These are phyloP conservation scores for Stigmatopora nigra DNA, from an alignment of 2,113 vertebrate genomes.

Conservation along the genomic window DNA sequence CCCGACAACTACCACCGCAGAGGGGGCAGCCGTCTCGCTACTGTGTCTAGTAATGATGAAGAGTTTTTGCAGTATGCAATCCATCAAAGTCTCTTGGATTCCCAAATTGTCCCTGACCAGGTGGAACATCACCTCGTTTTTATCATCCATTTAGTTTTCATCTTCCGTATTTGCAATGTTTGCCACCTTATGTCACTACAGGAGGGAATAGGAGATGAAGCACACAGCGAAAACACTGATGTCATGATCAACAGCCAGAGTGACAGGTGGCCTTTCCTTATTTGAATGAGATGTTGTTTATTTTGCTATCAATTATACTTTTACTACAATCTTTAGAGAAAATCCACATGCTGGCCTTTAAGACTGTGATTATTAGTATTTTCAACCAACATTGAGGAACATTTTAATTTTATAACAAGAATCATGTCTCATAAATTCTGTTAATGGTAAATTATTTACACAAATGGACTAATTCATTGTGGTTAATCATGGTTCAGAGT, in stretches of 20 bases:
- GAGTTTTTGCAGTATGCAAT: constrained; percentile 97
- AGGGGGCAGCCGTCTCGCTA: constrained; percentile 75
- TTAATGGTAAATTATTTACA: too few species aligned
- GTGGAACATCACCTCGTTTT: constrained; percentile 25
- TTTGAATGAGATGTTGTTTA: too few species aligned
- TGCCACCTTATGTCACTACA: constrained; percentile 40
- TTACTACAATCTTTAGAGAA: too few species aligned
- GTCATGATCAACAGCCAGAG: constrained; percentile 73
- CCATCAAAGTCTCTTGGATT: constrained; percentile 90
- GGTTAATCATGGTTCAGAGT: too few species aligned
- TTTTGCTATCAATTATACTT: too few species aligned
- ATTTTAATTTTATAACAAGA: too few species aligned
- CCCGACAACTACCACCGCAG: constrained; percentile 79
- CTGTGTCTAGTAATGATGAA: constrained; percentile 81
- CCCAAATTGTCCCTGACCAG: constrained; percentile 42
- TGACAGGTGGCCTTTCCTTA: constrained; percentile 71
- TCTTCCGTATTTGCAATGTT: neutral
- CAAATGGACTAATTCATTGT: too few species aligned
- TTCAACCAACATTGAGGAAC: too few species aligned
- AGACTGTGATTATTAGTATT: too few species aligned
- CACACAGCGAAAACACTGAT: constrained; percentile 67
- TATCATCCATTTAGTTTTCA: neutral
- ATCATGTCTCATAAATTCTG: too few species aligned
- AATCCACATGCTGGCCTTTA: too few species aligned
- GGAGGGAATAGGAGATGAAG: constrained; percentile 65